A percentile compares a stretch with the other conserved stretches of the same genome.
Conservation (phyloP, 1,140 invertebrate genomes). For the Diprion similis region DNA sequence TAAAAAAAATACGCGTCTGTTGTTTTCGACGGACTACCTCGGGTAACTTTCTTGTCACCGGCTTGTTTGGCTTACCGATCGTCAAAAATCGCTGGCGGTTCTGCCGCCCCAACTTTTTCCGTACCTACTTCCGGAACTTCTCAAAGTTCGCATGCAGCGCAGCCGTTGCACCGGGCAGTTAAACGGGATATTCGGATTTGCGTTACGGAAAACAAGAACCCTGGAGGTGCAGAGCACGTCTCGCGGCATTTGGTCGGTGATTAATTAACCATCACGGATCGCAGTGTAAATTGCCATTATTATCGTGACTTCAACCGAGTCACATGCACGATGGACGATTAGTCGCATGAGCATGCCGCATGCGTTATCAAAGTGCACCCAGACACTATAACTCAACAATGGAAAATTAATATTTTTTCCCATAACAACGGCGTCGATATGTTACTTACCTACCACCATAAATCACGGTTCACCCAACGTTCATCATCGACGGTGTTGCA, state of each 20-base stretch:
- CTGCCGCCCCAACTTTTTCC: too few species aligned
- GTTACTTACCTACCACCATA: neutral
- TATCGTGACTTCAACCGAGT: neutral
- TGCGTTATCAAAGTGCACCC: neutral
- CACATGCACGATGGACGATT: neutral
- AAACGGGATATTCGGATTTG: too few species aligned
- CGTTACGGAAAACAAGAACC: too few species aligned
- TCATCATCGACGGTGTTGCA: neutral
- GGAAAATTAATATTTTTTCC: neutral
- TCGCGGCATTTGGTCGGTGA: neutral
- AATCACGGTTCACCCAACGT: conserved; percentile 1
- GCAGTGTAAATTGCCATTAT: neutral
- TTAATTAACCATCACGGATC: neutral
- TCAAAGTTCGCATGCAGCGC: too few species aligned
- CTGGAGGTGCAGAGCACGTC: too few species aligned
- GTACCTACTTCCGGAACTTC: too few species aligned
- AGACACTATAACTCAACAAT: conserved; percentile 3
- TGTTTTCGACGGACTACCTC: too few species aligned
- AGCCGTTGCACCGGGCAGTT: too few species aligned
- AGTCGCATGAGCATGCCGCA: neutral
- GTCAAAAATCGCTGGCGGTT: too few species aligned
- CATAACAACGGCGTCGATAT: neutral
- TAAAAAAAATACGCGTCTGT: too few species aligned
- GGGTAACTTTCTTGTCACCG: too few species aligned
- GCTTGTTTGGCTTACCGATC: too few species aligned